A percentile compares a stretch with the other conserved stretches of the same genome.
These are phyloP conservation scores for Enteromius thamalakanensis DNA, from an alignment of 2,797 vertebrate genomes.

Conservation along the genomic window DNA sequence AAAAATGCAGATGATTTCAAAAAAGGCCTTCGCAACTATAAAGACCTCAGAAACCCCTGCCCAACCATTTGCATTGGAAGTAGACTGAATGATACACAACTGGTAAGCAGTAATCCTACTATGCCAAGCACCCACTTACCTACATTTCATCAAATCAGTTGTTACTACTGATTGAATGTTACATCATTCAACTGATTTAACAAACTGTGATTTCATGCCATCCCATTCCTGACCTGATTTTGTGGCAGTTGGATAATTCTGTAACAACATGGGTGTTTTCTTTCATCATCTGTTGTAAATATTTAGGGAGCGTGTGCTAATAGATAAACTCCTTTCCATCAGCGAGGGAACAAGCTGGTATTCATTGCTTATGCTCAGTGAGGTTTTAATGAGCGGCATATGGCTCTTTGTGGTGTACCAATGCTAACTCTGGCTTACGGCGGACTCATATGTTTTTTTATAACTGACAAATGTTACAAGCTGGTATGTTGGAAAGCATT, in stretches of 20 bases:
- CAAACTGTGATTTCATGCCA: not conserved
- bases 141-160: conserved; percentile 5
- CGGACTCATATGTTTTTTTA: conserved; percentile 30
- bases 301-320: conserved; percentile 20
- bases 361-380: conserved; percentile 31
- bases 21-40: not conserved
- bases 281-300: conserved; percentile 36
- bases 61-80: not conserved
- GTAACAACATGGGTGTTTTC: not conserved
- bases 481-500: conserved; percentile 27
- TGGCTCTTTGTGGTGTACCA: conserved; percentile 45
- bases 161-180: conserved; percentile 10
- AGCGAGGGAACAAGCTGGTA: conserved; percentile 3
- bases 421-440: conserved; percentile 30
- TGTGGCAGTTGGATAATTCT: conserved; percentile 3
- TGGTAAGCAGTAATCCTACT: not conserved
- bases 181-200: conserved; percentile 1
- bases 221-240: not conserved
- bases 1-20: conserved; percentile 6
- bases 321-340: conserved; percentile 26
- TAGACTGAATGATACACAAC: not conserved
- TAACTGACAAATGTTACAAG: conserved; percentile 44
- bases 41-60: not conserved
- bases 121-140: not conserved
- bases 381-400: conserved; percentile 39